Percentiles rank a stretch among this genome's conserved stretches.
phyloP scores from a whole-genome alignment of 2,888 invertebrate species.

The Cataglyphis livida region DNA sequence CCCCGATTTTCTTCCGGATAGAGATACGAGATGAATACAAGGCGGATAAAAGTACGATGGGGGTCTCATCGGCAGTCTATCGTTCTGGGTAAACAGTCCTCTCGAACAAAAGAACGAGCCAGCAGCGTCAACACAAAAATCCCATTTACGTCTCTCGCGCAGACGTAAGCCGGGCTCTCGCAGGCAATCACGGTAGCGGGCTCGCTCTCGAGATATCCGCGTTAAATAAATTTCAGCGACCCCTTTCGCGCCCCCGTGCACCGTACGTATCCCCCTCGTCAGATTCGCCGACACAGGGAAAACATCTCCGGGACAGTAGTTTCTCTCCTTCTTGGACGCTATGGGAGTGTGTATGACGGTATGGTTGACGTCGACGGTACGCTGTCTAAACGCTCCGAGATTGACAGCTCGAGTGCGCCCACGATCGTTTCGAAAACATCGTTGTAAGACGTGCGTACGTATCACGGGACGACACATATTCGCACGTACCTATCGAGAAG shows the following conservation, averaged over 20 bases:
- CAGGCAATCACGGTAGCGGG: slow-evolving; percentile 51
- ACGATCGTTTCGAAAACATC: slow-evolving; percentile 53
- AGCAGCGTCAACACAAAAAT: slow-evolving; percentile 59
- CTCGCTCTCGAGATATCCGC: slow-evolving; percentile 52
- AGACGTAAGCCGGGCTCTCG: slow-evolving; percentile 44
- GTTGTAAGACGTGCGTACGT: slow-evolving; percentile 40
- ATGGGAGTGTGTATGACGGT: slow-evolving; percentile 14
- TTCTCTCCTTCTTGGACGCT: slow-evolving; percentile 23
- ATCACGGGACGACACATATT: slow-evolving; percentile 29
- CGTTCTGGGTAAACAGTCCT: slow-evolving; percentile 50
- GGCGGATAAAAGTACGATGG: slow-evolving; percentile 41
- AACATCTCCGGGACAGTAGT: slow-evolving; percentile 54
- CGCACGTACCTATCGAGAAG: slow-evolving; percentile 17
- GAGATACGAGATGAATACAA: slow-evolving; percentile 53
- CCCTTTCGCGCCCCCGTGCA: slow-evolving; percentile 53
- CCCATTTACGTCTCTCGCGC: slow-evolving; percentile 58
- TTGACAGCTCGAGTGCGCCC: slow-evolving; percentile 64
- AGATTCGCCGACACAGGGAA: slow-evolving; percentile 46
- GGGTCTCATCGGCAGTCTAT: slow-evolving; percentile 29
- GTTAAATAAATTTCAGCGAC: slow-evolving; percentile 68
- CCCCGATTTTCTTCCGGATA: slow-evolving; percentile 27
- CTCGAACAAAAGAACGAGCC: slow-evolving; percentile 62
- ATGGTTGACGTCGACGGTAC: slow-evolving; percentile 20
- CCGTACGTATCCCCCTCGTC: slow-evolving; percentile 10
- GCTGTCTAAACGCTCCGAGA: slow-evolving; percentile 60